These are phyloP conservation scores for Vollenhovia emeryi DNA, from an alignment of 1,140 invertebrate genomes.

Conservation along the genomic window DNA sequence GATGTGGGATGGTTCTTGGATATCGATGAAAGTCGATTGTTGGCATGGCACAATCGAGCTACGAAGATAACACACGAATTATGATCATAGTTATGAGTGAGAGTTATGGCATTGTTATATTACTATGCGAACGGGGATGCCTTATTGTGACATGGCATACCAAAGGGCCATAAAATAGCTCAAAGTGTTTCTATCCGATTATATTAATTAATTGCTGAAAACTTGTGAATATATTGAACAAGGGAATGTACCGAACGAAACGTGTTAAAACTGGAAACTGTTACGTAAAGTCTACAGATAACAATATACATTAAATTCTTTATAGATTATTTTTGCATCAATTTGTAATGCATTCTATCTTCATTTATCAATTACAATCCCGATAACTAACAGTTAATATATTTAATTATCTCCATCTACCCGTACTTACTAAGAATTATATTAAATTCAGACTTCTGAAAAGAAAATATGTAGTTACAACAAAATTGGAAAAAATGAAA, in stretches of 20 bases:
- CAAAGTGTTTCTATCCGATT: not conserved
- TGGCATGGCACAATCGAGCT: not conserved
- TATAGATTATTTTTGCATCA: no score
- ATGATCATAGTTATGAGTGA: not conserved
- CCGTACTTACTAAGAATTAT: not conserved
- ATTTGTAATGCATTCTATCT: not conserved
- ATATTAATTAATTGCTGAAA: not conserved
- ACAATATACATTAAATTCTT: not conserved
- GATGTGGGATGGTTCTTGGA: not conserved
- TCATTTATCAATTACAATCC: not conserved
- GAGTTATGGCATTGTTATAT: constrained; percentile 18
- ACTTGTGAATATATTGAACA: not conserved
- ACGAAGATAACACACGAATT: constrained; percentile 2
- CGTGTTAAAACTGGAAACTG: not conserved
- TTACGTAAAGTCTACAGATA: not conserved
- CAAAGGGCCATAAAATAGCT: not conserved
- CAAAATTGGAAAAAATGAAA: not conserved
- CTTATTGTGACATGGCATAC: not conserved
- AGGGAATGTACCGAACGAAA: not conserved
- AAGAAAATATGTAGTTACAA: not conserved
- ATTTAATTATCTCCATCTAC: not conserved
- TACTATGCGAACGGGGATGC: not conserved
- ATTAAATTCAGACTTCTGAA: not conserved
- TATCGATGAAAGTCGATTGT: constrained; percentile 29
- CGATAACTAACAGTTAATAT: not conserved